Conservation (phyloP, 2,113 vertebrate species). For the Rutilus rutilus region DNA sequence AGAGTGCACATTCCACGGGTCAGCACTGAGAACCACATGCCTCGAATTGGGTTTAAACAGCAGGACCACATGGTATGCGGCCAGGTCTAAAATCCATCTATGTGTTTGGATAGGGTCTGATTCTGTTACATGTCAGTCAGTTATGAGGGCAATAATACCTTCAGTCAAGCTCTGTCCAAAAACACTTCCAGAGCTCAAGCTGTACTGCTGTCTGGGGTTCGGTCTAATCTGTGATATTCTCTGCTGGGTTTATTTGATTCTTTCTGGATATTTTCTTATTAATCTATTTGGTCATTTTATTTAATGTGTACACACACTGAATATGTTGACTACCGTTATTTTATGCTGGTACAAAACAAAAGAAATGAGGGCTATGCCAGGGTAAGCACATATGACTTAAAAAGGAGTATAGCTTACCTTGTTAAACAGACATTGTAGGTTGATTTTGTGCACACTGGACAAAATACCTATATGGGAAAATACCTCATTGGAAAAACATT, state of each 20-base stretch:
- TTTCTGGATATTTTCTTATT: neutral
- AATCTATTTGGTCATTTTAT: neutral
- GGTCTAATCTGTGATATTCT: neutral
- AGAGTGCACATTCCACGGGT: slow-evolving; percentile 53
- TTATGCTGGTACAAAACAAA: slow-evolving; percentile 4
- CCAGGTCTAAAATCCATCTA: slow-evolving; percentile 41
- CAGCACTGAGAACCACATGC: slow-evolving; percentile 45
- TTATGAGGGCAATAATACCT: slow-evolving; percentile 43
- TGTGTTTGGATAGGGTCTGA: slow-evolving; percentile 45
- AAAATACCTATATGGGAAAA: neutral
- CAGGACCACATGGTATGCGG: slow-evolving; percentile 45
- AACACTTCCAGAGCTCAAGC: slow-evolving; percentile 10
- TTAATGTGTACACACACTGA: slow-evolving; percentile 11
- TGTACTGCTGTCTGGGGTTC: slow-evolving; percentile 12
- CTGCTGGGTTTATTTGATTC: neutral
- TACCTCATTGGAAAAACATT: no score
- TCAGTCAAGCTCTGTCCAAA: slow-evolving; percentile 14
- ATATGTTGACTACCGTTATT: slow-evolving; percentile 12
- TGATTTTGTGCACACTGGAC: slow-evolving; percentile 4
- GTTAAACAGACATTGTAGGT: slow-evolving; percentile 8
- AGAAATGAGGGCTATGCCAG: neutral
- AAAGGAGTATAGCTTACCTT: slow-evolving; percentile 6
- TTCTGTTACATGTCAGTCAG: slow-evolving; percentile 50
- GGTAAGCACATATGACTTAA: neutral
- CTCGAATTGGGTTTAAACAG: slow-evolving; percentile 44